Percentiles rank a stretch among this genome's conserved stretches.
Conservation (phyloP, 1,140 invertebrate species). For the Eueides isabella region DNA sequence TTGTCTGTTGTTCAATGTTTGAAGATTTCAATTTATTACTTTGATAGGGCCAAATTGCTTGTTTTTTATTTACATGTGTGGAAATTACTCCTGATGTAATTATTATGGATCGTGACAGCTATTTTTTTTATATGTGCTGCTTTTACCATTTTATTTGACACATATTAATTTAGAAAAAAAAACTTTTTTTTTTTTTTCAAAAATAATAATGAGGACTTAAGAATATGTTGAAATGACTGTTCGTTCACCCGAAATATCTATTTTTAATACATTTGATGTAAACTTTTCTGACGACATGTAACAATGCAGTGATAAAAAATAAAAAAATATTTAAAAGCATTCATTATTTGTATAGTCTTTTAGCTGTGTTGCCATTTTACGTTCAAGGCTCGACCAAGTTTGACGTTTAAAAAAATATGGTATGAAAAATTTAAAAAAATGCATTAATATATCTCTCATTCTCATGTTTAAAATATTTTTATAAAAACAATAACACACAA, state of each 20-base stretch:
- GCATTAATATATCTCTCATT: neutral
- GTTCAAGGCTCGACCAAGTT: slow-evolving; percentile 6
- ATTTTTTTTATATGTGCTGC: neutral
- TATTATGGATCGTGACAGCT: neutral
- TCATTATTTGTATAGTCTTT: slow-evolving; percentile 11
- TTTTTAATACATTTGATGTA: slow-evolving; percentile 33
- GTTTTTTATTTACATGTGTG: neutral
- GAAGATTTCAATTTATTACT: slow-evolving; percentile 1
- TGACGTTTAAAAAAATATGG: slow-evolving; percentile 10
- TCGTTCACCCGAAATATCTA: neutral
- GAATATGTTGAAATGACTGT: neutral
- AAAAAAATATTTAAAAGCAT: slow-evolving; percentile 16
- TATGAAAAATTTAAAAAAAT: slow-evolving; percentile 5
- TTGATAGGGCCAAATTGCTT: slow-evolving; percentile 9
- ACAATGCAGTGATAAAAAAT: slow-evolving; percentile 20
- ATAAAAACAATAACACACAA: neutral
- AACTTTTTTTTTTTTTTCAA: too few relatives aligned
- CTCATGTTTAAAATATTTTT: slow-evolving; percentile 5
- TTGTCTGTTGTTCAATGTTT: slow-evolving; percentile 1
- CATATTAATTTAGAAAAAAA: neutral
- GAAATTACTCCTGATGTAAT: neutral
- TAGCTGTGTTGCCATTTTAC: slow-evolving; percentile 21
- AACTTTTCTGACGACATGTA: slow-evolving; percentile 23
- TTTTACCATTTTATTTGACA: neutral
- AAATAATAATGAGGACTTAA: neutral